Conservation (phyloP, 2,797 vertebrate species). For the Discoglossus pictus region DNA sequence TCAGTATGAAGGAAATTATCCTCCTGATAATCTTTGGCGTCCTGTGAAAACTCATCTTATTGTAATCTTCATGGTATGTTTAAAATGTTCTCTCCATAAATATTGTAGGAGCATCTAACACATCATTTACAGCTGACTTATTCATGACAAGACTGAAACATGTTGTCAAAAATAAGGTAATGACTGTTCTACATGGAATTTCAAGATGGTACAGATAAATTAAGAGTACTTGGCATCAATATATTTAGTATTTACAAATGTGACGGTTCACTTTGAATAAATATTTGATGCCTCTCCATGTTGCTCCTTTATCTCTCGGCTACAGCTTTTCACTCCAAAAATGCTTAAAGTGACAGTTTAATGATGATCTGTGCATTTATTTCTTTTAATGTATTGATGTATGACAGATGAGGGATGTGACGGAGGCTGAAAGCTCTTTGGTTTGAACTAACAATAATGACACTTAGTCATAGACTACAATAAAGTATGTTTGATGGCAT, state of each 20-base stretch:
- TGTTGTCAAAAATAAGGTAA: no score
- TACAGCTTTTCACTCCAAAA: neutral
- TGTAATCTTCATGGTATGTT: constrained; percentile 53
- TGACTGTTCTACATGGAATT: no score
- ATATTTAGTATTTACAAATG: no score
- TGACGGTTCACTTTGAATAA: no score
- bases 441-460: constrained; percentile 50
- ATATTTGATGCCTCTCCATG: neutral
- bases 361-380: constrained; percentile 36
- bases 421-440: constrained; percentile 39
- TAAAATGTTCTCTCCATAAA: constrained; percentile 49
- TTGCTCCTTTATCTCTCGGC: neutral
- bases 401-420: constrained; percentile 42
- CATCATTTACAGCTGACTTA: neutral
- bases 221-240: no score
- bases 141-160: no score
- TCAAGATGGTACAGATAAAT: no score
- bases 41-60: constrained; percentile 51
- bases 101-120: constrained; percentile 47
- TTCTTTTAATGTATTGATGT: constrained; percentile 31
- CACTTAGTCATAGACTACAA: constrained; percentile 37
- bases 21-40: constrained; percentile 44
- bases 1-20: constrained; percentile 45
- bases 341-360: constrained; percentile 21
- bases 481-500: constrained; percentile 46